These are phyloP conservation scores for Euthynnus affinis DNA, from an alignment of 2,797 vertebrate genomes.

Conservation along the genomic window DNA sequence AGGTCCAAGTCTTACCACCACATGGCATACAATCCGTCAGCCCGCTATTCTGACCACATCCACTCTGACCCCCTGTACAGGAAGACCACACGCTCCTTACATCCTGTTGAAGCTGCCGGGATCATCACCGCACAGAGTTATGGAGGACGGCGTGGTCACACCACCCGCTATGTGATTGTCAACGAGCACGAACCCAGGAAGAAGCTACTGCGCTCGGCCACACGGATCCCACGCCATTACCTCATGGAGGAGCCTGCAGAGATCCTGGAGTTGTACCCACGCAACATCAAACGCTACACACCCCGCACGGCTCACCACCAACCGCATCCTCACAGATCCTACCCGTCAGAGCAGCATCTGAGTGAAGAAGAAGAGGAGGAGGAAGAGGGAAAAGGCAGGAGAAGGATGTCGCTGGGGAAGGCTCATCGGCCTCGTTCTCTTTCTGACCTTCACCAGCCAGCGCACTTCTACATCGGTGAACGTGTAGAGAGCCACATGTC, in stretches of 20 bases:
- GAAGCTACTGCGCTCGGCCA: constrained; percentile 83
- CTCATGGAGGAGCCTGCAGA: constrained; percentile 84
- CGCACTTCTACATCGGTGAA: constrained; percentile 89
- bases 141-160: constrained; percentile 75
- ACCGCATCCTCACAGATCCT: constrained; percentile 65
- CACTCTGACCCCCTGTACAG: constrained; percentile 90
- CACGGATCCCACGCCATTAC: constrained; percentile 88
- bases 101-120: constrained; percentile 62
- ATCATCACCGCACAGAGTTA: constrained; percentile 79
- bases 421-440: constrained; percentile 83
- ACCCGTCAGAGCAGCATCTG: constrained; percentile 82
- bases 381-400: constrained; percentile 67
- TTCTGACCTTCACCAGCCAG: constrained; percentile 86
- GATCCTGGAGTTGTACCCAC: constrained; percentile 87
- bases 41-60: constrained; percentile 78
- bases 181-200: constrained; percentile 88
- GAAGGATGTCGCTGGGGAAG: constrained; percentile 65
- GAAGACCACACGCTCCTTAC: constrained; percentile 82
- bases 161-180: constrained; percentile 89
- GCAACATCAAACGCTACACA: constrained; percentile 81
- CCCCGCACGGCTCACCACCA: constrained; percentile 72
- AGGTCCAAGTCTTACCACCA: constrained; percentile 86
- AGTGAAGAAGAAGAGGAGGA: constrained; percentile 90
- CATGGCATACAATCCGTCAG: constrained; percentile 73
- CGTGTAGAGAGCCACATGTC: constrained; percentile 75